These are phyloP conservation scores for Cariama cristata DNA, from an alignment of 2,113 vertebrate species.

Conservation along the genomic window DNA sequence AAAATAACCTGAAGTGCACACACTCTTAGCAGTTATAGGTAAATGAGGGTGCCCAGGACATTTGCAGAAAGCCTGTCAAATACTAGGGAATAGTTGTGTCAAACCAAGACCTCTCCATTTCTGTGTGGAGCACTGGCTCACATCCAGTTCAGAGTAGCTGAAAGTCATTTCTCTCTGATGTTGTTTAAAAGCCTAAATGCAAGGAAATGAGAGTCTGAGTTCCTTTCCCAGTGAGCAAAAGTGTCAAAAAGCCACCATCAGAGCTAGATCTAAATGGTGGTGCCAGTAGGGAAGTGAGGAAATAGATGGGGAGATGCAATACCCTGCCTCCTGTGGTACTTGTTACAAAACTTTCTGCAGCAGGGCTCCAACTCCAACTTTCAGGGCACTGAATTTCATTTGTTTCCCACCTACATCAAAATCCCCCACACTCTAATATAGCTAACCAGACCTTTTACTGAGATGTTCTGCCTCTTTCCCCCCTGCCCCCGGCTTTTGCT, in stretches of 20 bases:
- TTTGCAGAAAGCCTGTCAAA: conserved; percentile 6
- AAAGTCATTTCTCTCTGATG: conserved; percentile 48
- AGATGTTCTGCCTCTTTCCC: neutral
- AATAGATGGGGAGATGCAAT: neutral
- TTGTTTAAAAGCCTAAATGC: conserved; percentile 55
- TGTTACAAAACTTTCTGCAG: conserved; percentile 48
- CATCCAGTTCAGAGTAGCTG: conserved; percentile 8
- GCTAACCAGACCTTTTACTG: neutral
- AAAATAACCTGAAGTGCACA: neutral
- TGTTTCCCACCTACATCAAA: neutral
- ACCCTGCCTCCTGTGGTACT: neutral
- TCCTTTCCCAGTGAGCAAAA: conserved; percentile 25
- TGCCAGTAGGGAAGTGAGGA: neutral
- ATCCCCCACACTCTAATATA: neutral
- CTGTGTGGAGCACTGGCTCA: neutral
- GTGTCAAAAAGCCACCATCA: conserved; percentile 60
- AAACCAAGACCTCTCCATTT: neutral
- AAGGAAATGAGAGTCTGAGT: conserved; percentile 44
- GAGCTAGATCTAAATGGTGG: conserved; percentile 45
- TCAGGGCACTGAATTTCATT: neutral
- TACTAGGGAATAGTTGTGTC: neutral
- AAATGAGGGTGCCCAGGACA: neutral
- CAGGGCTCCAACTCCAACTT: neutral
- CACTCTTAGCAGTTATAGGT: neutral
- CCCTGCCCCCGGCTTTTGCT: neutral